Percentiles rank a stretch among this genome's conserved stretches.
These are phyloP conservation scores for Trachelus troglodyta DNA, from an alignment of 2,888 invertebrate species.

Conservation along the genomic window DNA sequence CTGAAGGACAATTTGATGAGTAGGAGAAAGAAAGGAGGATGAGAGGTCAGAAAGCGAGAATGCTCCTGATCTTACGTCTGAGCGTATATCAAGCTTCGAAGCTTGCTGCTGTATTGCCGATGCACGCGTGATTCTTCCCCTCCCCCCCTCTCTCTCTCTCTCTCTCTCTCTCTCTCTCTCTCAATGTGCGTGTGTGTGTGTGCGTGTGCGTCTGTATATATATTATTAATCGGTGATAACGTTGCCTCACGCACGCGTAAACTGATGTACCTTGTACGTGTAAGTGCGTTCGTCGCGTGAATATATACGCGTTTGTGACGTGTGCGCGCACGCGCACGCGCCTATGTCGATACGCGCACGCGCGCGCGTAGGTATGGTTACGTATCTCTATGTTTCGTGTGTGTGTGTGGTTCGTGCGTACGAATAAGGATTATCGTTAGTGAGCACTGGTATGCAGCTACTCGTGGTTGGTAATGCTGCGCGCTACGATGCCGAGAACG, in stretches of 20 bases:
- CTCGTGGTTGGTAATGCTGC: slow-evolving; percentile 55
- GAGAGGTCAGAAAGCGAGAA: too few species aligned
- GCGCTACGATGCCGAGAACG: slow-evolving; percentile 65
- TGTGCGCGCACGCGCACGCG: slow-evolving; percentile 12
- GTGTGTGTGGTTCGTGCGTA: neutral
- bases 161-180: neutral
- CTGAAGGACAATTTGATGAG: too few species aligned
- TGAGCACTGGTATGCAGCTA: slow-evolving; percentile 33
- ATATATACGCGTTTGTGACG: slow-evolving; percentile 7
- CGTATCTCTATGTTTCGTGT: too few species aligned
- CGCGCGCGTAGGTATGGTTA: slow-evolving; percentile 1
- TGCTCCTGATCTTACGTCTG: slow-evolving; percentile 12
- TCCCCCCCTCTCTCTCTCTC: slow-evolving; percentile 19
- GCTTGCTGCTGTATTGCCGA: slow-evolving; percentile 2
- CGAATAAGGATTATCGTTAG: neutral
- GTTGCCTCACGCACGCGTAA: too few species aligned
- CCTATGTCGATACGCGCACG: slow-evolving; percentile 1
- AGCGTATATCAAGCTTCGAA: slow-evolving; percentile 16
- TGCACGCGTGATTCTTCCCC: slow-evolving; percentile 18
- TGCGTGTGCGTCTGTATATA: too few species aligned
- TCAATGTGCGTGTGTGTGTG: neutral
- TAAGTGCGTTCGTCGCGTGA: too few species aligned
- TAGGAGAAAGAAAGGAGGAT: too few species aligned
- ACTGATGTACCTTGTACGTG: too few species aligned
- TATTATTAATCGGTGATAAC: too few species aligned